These are phyloP conservation scores for Mesorhabditis belari DNA, from an alignment of 2,888 invertebrate genomes.

Conservation along the genomic window DNA sequence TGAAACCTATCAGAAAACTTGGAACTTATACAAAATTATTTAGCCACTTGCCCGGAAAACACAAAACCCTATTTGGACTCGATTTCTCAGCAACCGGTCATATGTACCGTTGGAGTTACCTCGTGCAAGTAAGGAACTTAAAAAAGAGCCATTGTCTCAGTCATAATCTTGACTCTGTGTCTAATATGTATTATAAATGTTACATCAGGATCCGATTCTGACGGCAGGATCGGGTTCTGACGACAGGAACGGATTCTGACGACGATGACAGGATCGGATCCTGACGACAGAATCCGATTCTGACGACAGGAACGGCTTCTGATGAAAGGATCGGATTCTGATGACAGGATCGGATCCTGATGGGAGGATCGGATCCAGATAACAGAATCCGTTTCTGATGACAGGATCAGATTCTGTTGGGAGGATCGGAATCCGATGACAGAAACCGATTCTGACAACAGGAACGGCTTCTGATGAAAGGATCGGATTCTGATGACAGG, in stretches of 20 bases:
- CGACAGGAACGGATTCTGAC: too few relatives aligned
- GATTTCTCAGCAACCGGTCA: slow-evolving; percentile 11
- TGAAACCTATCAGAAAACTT: background rate
- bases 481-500: too few relatives aligned
- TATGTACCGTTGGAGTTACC: slow-evolving; percentile 30
- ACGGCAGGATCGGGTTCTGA: too few relatives aligned
- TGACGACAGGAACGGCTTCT: too few relatives aligned
- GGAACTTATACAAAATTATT: background rate
- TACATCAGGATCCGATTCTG: background rate
- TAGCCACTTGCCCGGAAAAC: slow-evolving; percentile 19
- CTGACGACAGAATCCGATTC: too few relatives aligned
- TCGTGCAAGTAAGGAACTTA: slow-evolving; percentile 16
- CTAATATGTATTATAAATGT: background rate
- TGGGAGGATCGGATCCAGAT: background rate
- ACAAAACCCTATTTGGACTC: slow-evolving; percentile 15
- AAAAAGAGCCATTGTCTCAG: background rate
- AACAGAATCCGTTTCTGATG: too few relatives aligned
- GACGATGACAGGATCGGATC: background rate
- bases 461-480: too few relatives aligned
- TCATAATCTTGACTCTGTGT: background rate
- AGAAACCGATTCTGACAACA: too few relatives aligned
- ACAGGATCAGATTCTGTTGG: too few relatives aligned
- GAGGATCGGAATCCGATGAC: too few relatives aligned
- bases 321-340: too few relatives aligned
- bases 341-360: too few relatives aligned